Evolutionary conservation across 2,113 vertebrate genomes (phyloP).

Genomic region (Rattus rattus): DNA sequence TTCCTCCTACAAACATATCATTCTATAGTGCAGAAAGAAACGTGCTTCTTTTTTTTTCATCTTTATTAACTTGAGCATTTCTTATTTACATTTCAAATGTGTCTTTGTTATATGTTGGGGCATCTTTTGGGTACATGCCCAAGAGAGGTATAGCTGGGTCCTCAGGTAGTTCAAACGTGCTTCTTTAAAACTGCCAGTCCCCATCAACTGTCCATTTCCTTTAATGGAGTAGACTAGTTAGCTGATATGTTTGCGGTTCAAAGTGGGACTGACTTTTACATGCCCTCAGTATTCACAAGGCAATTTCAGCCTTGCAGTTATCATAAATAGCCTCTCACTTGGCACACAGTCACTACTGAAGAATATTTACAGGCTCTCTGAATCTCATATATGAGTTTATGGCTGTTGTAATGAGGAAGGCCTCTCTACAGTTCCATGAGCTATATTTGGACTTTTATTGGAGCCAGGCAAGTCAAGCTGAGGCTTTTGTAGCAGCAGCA

Average conservation of each 20-base stretch:
- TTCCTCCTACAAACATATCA: background rate
- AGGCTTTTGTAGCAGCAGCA: background rate
- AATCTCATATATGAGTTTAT: background rate
- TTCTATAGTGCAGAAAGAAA: background rate
- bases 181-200: constrained; percentile 18
- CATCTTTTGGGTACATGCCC: no score
- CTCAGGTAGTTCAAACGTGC: background rate
- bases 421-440: background rate
- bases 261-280: background rate
- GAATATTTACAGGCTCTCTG: background rate
- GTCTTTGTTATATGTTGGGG: no score
- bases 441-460: background rate
- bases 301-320: background rate
- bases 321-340: constrained; percentile 7
- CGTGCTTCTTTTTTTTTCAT: background rate
- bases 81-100: no score
- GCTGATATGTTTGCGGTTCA: fast-evolving
- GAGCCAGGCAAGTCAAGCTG: background rate
- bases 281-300: constrained; percentile 22
- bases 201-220: background rate
- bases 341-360: background rate
- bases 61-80: no score
- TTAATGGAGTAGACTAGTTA: background rate
- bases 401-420: background rate
- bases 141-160: no score